These are phyloP conservation scores for Latrodectus hesperus DNA, from an alignment of 2,888 invertebrate species.

Conservation along the genomic window DNA sequence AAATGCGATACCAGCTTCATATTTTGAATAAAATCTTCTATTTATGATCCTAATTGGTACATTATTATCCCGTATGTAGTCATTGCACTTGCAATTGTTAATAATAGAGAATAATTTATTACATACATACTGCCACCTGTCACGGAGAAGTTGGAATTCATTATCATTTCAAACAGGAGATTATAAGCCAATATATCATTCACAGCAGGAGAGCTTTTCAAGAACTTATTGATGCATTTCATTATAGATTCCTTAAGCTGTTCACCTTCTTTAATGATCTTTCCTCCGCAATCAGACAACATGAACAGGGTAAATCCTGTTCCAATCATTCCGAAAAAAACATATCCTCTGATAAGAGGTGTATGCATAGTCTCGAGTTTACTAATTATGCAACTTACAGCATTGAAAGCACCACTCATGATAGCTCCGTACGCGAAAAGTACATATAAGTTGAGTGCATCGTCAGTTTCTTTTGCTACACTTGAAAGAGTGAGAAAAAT, in stretches of 20 bases:
- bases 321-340: conserved; percentile 4
- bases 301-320: conserved; percentile 1
- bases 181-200: background rate
- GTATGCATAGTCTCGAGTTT: background rate
- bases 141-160: conserved; percentile 2
- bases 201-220: conserved; percentile 7
- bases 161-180: conserved; percentile 22
- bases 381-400: background rate
- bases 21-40: too few species aligned
- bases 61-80: conserved; percentile 46
- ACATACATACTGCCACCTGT: conserved; percentile 52
- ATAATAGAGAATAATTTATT: conserved; percentile 29
- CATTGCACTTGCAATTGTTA: conserved; percentile 33
- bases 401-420: conserved; percentile 26
- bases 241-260: conserved; percentile 15
- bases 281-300: conserved; percentile 19
- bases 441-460: conserved; percentile 13
- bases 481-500: conserved; percentile 8
- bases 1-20: too few species aligned
- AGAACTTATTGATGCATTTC: background rate
- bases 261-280: conserved; percentile 1
- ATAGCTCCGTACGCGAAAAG: conserved; percentile 31
- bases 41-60: conserved; percentile 21
- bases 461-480: conserved; percentile 3
- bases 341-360: background rate